Evolutionary conservation across 2,888 invertebrate genomes (phyloP).

Genomic region (Morinoia aosen): DNA sequence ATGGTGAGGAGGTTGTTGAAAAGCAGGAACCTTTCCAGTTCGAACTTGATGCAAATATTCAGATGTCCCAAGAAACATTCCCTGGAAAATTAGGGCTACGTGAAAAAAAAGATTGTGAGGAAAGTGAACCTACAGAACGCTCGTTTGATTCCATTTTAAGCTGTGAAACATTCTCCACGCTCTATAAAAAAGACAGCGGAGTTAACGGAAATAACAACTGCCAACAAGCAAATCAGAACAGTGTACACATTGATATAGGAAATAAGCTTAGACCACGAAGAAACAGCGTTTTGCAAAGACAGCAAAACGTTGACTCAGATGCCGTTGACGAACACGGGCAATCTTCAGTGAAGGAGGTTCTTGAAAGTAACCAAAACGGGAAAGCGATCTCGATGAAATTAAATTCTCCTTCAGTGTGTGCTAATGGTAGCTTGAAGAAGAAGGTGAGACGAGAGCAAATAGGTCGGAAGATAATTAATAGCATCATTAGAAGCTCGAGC

Average conservation of each 20-base stretch:
- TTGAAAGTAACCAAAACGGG: not conserved
- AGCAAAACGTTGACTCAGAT: constrained; percentile 25
- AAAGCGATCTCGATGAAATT: not conserved
- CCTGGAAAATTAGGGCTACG: not conserved
- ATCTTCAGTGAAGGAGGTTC: not conserved
- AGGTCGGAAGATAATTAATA: constrained; percentile 33
- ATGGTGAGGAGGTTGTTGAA: not conserved
- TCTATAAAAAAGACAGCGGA: not conserved
- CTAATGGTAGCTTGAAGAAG: constrained; percentile 22
- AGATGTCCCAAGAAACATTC: not conserved
- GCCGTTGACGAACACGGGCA: not conserved
- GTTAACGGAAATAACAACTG: not conserved
- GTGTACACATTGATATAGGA: not conserved
- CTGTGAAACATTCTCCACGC: not conserved
- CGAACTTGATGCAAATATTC: not conserved
- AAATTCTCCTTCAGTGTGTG: not conserved
- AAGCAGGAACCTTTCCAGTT: not conserved
- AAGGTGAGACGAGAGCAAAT: constrained; percentile 6
- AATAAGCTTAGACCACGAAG: not conserved
- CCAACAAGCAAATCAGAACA: not conserved
- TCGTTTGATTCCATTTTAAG: not conserved
- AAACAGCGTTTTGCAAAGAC: constrained; percentile 33
- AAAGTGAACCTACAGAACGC: not conserved
- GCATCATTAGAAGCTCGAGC: constrained; percentile 28
- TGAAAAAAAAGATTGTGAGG: not conserved